phyloP scores from a whole-genome alignment of 2,113 vertebrate genomes.

The Gymnocephalus cernua region DNA sequence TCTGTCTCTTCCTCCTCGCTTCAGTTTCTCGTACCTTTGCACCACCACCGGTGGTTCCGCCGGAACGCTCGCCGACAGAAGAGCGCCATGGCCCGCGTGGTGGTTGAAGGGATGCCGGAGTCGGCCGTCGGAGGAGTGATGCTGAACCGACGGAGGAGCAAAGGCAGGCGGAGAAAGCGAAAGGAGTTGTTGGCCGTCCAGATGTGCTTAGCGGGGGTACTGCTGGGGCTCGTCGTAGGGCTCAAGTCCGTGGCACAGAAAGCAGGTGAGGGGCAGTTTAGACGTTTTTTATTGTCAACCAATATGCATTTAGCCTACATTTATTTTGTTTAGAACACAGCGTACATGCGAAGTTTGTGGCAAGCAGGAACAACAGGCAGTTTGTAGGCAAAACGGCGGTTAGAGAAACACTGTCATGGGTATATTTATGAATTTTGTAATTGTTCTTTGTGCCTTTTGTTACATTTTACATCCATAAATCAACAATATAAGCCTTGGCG shows the following conservation, averaged over 20 bases:
- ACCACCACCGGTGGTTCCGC: constrained; percentile 53
- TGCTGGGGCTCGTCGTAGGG: constrained; percentile 66
- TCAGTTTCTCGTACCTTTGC: constrained; percentile 23
- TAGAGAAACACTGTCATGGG: neutral
- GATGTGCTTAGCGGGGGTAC: constrained; percentile 71
- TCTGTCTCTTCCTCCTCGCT: constrained; percentile 17
- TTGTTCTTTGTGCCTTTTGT: neutral
- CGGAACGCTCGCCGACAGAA: constrained; percentile 49
- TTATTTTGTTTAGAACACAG: neutral
- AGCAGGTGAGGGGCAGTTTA: constrained; percentile 66
- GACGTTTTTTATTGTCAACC: neutral
- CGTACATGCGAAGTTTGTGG: constrained; percentile 23
- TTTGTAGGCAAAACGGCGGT: neutral
- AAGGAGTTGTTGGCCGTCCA: constrained; percentile 75
- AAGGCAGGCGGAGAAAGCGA: constrained; percentile 73
- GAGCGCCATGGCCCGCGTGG: constrained; percentile 70
- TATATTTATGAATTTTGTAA: accelerated
- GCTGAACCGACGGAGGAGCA: constrained; percentile 71
- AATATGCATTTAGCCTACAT: neutral
- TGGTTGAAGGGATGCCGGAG: constrained; percentile 68
- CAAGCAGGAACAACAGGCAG: constrained; percentile 19
- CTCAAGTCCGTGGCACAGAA: constrained; percentile 50
- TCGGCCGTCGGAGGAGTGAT: constrained; percentile 54
- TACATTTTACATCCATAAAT: neutral
- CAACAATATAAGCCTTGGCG: neutral